Conservation (phyloP, 2,113 vertebrate species). For the Hippocampus mohnikei region DNA sequence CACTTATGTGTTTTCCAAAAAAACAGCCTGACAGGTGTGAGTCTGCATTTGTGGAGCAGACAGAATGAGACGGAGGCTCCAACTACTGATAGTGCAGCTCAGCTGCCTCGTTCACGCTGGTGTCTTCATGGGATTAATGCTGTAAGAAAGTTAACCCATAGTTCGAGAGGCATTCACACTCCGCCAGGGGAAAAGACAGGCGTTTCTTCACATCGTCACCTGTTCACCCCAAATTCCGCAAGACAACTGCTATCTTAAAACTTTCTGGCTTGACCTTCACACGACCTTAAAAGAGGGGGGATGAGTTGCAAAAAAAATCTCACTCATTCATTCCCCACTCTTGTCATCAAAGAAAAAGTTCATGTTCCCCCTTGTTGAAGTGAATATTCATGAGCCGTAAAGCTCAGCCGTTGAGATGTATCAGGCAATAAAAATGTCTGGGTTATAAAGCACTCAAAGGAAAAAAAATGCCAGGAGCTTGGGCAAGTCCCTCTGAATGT, state of each 20-base stretch:
- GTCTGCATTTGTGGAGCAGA: conserved; percentile 7
- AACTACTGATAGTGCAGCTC: conserved; percentile 33
- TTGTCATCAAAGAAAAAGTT: conserved; percentile 13
- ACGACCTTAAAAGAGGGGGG: conserved; percentile 33
- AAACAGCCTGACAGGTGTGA: conserved; percentile 31
- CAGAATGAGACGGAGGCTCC: conserved; percentile 16
- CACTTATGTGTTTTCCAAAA: conserved; percentile 3
- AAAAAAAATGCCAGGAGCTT: conserved; percentile 29
- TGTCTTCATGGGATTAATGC: conserved; percentile 33
- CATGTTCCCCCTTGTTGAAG: conserved; percentile 5
- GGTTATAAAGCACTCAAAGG: conserved; percentile 51
- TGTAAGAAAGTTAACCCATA: conserved; percentile 42
- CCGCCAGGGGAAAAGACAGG: conserved; percentile 19
- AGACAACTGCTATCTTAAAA: conserved; percentile 56
- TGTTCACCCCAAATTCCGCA: conserved; percentile 60
- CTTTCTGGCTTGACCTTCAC: conserved; percentile 44
- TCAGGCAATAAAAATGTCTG: conserved; percentile 57
- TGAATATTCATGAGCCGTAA: conserved; percentile 67
- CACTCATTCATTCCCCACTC: not conserved
- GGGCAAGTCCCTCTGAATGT: conserved; percentile 50
- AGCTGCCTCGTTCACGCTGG: conserved; percentile 46
- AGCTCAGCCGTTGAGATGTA: conserved; percentile 30
- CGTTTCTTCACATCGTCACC: conserved; percentile 61
- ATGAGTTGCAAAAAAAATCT: no score
- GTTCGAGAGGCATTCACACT: conserved; percentile 9